A percentile compares a stretch with the other conserved stretches of the same genome.
phyloP scores from a whole-genome alignment of 2,797 vertebrate genomes.

The Pangasius krempfi region DNA sequence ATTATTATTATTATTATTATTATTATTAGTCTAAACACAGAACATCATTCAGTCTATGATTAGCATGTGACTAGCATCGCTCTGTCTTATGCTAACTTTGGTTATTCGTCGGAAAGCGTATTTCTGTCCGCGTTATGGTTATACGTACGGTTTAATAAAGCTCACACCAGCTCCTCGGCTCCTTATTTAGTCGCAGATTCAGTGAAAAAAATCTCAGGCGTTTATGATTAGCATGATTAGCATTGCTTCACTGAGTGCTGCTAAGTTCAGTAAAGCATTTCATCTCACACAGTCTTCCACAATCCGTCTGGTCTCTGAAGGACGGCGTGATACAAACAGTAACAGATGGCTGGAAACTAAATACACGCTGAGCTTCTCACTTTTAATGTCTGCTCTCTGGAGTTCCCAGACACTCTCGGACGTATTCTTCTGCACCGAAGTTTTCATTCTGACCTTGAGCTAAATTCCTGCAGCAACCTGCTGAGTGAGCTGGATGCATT shows the following conservation, averaged over 20 bases:
- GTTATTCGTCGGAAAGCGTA: neutral
- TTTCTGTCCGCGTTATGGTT: neutral
- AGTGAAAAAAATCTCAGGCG: neutral
- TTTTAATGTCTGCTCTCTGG: slow-evolving; percentile 38
- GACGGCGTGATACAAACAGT: slow-evolving; percentile 32
- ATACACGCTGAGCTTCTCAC: slow-evolving; percentile 31
- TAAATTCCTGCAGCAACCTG: neutral
- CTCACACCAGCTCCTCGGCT: neutral
- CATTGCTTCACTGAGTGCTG: neutral
- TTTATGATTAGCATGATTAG: slow-evolving; percentile 10
- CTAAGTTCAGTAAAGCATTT: slow-evolving; percentile 9
- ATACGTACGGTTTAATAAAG: neutral
- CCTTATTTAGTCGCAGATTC: neutral
- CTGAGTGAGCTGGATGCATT: neutral
- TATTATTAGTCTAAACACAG: neutral
- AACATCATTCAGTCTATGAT: neutral
- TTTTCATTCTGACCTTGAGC: slow-evolving; percentile 11
- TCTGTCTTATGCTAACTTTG: neutral
- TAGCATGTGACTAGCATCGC: neutral
- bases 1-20: neutral
- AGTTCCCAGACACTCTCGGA: slow-evolving; percentile 1
- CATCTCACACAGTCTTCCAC: neutral
- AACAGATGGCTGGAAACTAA: slow-evolving; percentile 44
- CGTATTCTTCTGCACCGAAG: neutral
- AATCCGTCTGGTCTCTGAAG: slow-evolving; percentile 16